Base-by-base conservation (phyloP, 2,888 invertebrate genomes). In the Melikaiella ostensackeni region DNA sequence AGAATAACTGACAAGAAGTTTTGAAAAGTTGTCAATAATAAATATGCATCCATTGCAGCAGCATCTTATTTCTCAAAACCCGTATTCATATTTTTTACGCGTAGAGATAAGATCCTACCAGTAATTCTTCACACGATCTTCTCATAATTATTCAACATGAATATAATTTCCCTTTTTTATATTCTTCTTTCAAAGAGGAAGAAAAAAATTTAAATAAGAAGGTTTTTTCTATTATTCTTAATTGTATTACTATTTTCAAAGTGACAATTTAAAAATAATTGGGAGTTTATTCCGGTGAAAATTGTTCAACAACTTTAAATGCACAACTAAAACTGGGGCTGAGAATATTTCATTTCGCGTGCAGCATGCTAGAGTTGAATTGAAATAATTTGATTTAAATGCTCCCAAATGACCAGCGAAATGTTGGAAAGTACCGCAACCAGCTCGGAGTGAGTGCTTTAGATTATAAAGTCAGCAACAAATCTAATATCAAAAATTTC, bases 91-190 rank as follows among this genome's bases (percentile, higher is more conserved):
- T 70, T 70, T 70, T 27, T 46, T n/a, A 50, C 46, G 70, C 70
- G 50, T 70, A n/a, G 46, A 70, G 66, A 30, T 70, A 50, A 46
- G 46, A 27, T 19, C 9, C n/a, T 46, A n/a, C 27, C 70, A 46
- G 33, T 70, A 70, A 70, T 70, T 70, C 70, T 70, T 70, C 46
- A 50, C 70, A 50, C 70, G 70, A 30, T 70, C 70, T 46, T 70
- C 46, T 50, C 50, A 70, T 70, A 70, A 70, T n/a, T 30, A 46
- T 50, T 50, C 70, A 70, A 1, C 30, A 33, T 70, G 70, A 50
- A 50, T 70, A 50, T 13, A 70, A 70, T n/a, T 30, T 50, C n/a
- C 3, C 30, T 30, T 33, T 50, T 70, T 50, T n/a, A 70, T 70
- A 50, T 46, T 55, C n/a, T 50, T 30, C 11, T 24, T 27, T 66